Conservation (phyloP, 2,797 vertebrate genomes). For the Melanotaenia nigrans region DNA sequence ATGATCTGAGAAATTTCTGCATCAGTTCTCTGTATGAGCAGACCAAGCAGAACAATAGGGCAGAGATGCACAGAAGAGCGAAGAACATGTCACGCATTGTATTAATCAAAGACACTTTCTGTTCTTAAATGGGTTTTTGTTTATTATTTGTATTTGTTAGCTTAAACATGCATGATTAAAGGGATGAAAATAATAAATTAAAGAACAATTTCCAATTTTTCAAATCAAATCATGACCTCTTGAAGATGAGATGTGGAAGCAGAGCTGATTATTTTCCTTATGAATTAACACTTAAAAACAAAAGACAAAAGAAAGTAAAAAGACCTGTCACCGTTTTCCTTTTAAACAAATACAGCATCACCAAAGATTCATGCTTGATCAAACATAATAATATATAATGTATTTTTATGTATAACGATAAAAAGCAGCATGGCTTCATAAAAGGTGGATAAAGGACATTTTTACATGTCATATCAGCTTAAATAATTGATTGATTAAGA, state of each 20-base stretch:
- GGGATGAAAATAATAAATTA: not conserved
- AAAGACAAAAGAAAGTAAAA: not conserved
- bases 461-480: not conserved
- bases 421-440: not conserved
- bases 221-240: not conserved
- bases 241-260: not conserved
- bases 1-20: slow-evolving; percentile 51
- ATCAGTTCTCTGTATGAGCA: slow-evolving; percentile 26
- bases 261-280: not conserved
- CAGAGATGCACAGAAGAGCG: not conserved
- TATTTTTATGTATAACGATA: not conserved
- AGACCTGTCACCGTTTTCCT: not conserved
- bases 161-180: not conserved
- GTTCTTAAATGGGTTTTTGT: not conserved
- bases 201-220: slow-evolving; percentile 1
- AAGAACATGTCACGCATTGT: not conserved
- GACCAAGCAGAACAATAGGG: not conserved
- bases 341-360: not conserved
- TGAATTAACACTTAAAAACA: not conserved
- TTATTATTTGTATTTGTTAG: slow-evolving; percentile 4
- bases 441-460: not conserved
- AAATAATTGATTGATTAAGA: not conserved
- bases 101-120: not conserved
- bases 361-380: not conserved
- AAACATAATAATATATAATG: not conserved